Evolutionary conservation across 2,113 vertebrate genomes (phyloP).

Genomic region (Gobio gobio): DNA sequence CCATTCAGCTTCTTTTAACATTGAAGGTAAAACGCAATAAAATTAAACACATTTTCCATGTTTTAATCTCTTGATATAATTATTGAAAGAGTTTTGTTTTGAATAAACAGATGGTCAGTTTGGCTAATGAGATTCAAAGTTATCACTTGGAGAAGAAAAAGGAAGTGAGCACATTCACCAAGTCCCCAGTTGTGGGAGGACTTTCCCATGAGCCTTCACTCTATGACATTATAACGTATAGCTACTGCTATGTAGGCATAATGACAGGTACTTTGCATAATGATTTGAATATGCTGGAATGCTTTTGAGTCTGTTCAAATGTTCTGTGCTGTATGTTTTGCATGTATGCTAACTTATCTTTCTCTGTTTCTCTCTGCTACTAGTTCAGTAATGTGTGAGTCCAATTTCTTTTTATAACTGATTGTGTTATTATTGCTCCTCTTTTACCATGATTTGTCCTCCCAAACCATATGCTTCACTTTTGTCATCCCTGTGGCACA

Average conservation of each 20-base stretch:
- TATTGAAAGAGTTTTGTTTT: background rate
- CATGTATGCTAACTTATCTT: conserved; percentile 72
- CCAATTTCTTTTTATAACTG: conserved; percentile 55
- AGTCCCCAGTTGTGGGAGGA: conserved; percentile 72
- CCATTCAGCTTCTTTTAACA: conserved; percentile 86
- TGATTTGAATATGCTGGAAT: background rate
- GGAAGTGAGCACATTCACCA: conserved; percentile 80
- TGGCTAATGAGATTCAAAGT: conserved; percentile 85
- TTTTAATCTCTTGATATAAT: background rate
- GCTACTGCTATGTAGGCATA: conserved; percentile 90
- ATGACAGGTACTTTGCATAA: conserved; percentile 81
- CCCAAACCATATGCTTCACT: conserved; percentile 22
- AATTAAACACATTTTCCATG: background rate
- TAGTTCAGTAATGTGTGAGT: conserved; percentile 74
- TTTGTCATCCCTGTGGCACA: background rate
- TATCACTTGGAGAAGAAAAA: conserved; percentile 81
- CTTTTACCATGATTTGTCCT: conserved; percentile 23
- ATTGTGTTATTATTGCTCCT: conserved; percentile 46
- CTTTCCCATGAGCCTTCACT: conserved; percentile 80
- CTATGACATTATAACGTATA: conserved; percentile 83
- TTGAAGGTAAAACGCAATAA: conserved; percentile 78
- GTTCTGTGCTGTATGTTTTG: conserved; percentile 53
- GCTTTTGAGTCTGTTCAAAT: conserved; percentile 16
- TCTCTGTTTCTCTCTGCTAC: conserved; percentile 71
- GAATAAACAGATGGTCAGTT: conserved; percentile 85